A percentile compares a stretch with the other conserved stretches of the same genome.
Conservation (phyloP, 37 sponge, comb jelly and placozoan genomes). For the Halichondria panicea region DNA sequence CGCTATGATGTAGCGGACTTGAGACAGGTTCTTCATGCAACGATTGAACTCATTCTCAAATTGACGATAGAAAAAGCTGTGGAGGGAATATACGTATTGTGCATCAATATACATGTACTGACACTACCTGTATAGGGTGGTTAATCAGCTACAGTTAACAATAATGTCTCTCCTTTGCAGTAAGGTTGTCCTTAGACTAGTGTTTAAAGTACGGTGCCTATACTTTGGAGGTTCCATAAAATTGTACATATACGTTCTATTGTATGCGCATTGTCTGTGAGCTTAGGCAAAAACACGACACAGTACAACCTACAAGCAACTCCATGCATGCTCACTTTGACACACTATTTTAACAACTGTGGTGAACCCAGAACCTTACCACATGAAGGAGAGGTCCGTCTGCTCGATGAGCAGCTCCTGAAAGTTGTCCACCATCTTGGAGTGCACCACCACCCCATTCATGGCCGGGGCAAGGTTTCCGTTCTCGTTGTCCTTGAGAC, state of each 20-base stretch:
- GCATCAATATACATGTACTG: too few species aligned
- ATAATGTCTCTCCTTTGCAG: too few species aligned
- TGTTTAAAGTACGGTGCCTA: too few species aligned
- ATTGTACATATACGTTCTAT: neutral
- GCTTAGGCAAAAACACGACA: too few species aligned
- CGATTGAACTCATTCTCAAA: slow-evolving; percentile 67
- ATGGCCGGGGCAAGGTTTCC: slow-evolving; percentile 73
- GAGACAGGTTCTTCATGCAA: slow-evolving; percentile 34
- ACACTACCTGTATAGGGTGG: too few species aligned
- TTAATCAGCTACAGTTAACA: too few species aligned
- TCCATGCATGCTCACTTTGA: too few species aligned
- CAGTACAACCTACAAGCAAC: too few species aligned
- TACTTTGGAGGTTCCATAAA: neutral
- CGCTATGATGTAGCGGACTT: slow-evolving; percentile 61
- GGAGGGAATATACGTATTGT: too few species aligned
- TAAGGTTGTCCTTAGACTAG: too few species aligned
- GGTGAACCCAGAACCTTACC: slow-evolving; percentile 53
- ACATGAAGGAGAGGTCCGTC: slow-evolving; percentile 80
- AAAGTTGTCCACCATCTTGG: slow-evolving; percentile 78
- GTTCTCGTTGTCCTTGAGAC: slow-evolving; percentile 69
- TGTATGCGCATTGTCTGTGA: too few species aligned
- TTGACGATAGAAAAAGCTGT: slow-evolving; percentile 58
- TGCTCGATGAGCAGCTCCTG: slow-evolving; percentile 66
- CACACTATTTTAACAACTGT: too few species aligned
- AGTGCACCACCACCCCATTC: slow-evolving; percentile 85